These are phyloP conservation scores for Argopecten irradians DNA, from an alignment of 1,140 invertebrate genomes.

Conservation along the genomic window DNA sequence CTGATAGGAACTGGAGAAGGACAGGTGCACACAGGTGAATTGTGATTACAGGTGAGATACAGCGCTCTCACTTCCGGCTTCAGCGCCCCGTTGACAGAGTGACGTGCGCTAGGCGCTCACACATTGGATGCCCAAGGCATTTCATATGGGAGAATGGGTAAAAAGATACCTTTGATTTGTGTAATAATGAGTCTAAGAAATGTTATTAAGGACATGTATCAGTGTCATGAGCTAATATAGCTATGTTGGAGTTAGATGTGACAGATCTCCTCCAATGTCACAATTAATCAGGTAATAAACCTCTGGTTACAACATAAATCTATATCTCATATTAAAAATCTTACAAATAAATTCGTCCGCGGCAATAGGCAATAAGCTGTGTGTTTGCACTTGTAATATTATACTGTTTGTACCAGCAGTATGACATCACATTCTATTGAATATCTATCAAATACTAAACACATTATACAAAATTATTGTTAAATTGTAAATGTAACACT, in stretches of 20 bases:
- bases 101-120: neutral
- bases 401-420: too few species aligned
- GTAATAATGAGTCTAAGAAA: neutral
- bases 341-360: too few species aligned
- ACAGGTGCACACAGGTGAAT: slow-evolving; percentile 13
- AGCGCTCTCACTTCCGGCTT: neutral
- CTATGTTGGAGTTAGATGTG: neutral
- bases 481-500: too few species aligned
- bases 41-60: neutral
- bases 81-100: neutral
- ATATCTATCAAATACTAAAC: too few species aligned
- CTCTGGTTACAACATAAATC: too few species aligned
- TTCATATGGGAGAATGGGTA: neutral
- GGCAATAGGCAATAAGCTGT: too few species aligned
- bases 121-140: neutral
- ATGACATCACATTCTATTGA: too few species aligned
- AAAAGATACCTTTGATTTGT: neutral
- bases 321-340: too few species aligned
- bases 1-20: neutral
- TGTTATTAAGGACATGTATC: neutral
- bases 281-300: too few species aligned
- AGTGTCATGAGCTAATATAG: neutral
- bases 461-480: too few species aligned
- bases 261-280: neutral
- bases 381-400: too few species aligned